These are phyloP conservation scores for Pyxicephalus adspersus DNA, from an alignment of 2,113 vertebrate species.

Conservation along the genomic window DNA sequence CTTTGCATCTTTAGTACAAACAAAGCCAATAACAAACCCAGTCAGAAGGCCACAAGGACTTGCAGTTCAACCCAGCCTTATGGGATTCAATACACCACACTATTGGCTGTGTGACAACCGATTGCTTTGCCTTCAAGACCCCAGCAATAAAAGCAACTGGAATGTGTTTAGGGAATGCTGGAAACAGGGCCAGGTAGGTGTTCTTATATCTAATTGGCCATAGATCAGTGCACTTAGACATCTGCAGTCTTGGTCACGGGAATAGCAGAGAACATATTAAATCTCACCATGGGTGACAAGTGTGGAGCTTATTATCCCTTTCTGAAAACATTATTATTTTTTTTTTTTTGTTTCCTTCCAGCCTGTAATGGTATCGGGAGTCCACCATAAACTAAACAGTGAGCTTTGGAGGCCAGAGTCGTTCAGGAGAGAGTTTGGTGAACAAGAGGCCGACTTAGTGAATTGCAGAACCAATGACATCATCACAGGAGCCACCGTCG, in stretches of 20 bases:
- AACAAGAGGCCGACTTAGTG: conserved; percentile 78
- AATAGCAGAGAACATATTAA: too few relatives aligned
- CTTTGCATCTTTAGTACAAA: conserved; percentile 81
- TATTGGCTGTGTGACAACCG: conserved; percentile 80
- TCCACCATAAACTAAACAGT: conserved; percentile 75
- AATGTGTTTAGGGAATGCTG: conserved; percentile 82
- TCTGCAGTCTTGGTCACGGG: too few relatives aligned
- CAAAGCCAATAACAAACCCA: conserved; percentile 68
- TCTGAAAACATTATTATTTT: too few relatives aligned
- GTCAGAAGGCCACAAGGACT: conserved; percentile 72
- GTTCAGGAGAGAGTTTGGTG: conserved; percentile 78
- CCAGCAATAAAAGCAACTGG: conserved; percentile 81
- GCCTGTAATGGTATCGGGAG: conserved; percentile 82
- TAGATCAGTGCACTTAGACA: too few relatives aligned
- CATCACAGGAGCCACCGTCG: conserved; percentile 79
- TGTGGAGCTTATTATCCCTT: too few relatives aligned
- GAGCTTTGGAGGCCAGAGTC: conserved; percentile 79
- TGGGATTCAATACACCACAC: conserved; percentile 80
- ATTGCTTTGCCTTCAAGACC: conserved; percentile 77
- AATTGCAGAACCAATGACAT: conserved; percentile 81
- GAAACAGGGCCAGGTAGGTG: conserved; percentile 81
- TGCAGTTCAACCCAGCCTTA: conserved; percentile 73
- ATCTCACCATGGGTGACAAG: too few relatives aligned
- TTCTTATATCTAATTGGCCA: too few relatives aligned
- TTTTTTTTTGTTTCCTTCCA: conserved; percentile 45